phyloP scores from a whole-genome alignment of 2,113 vertebrate genomes.

The Acrocephalus arundinaceus region DNA sequence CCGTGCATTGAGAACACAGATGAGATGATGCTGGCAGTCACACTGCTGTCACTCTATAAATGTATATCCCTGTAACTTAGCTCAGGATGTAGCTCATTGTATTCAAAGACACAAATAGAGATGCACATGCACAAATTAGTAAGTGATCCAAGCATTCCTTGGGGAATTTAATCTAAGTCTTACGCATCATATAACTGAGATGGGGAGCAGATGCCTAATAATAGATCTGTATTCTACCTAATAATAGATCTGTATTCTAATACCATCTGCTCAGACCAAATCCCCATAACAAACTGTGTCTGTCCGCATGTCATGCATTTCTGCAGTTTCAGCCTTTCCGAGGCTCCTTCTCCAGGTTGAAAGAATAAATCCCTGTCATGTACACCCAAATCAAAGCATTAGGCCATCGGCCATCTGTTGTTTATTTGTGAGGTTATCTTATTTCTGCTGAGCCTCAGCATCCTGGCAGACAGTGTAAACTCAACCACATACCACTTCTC shows the following conservation, averaged over 20 bases:
- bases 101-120: background rate
- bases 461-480: background rate
- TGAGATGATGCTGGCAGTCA: background rate
- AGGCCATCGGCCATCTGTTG: slow-evolving; percentile 55
- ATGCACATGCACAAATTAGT: background rate
- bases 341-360: slow-evolving; percentile 44
- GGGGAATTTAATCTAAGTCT: slow-evolving; percentile 29
- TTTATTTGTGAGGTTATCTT: slow-evolving; percentile 55
- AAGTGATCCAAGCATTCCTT: background rate
- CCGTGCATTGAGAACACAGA: background rate
- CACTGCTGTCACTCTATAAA: background rate
- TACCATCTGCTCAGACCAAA: slow-evolving; percentile 45
- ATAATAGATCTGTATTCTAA: slow-evolving; percentile 59
- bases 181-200: background rate
- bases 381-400: slow-evolving; percentile 48
- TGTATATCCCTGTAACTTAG: background rate
- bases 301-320: background rate
- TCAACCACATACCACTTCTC: background rate
- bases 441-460: slow-evolving; percentile 38
- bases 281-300: slow-evolving; percentile 10
- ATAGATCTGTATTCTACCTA: slow-evolving; percentile 53
- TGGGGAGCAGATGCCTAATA: slow-evolving; percentile 61
- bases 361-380: slow-evolving; percentile 49
- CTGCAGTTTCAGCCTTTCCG: slow-evolving; percentile 48
- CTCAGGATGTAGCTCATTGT: background rate